phyloP scores from a whole-genome alignment of 1,140 invertebrate genomes.

The Phthorimaea operculella region DNA sequence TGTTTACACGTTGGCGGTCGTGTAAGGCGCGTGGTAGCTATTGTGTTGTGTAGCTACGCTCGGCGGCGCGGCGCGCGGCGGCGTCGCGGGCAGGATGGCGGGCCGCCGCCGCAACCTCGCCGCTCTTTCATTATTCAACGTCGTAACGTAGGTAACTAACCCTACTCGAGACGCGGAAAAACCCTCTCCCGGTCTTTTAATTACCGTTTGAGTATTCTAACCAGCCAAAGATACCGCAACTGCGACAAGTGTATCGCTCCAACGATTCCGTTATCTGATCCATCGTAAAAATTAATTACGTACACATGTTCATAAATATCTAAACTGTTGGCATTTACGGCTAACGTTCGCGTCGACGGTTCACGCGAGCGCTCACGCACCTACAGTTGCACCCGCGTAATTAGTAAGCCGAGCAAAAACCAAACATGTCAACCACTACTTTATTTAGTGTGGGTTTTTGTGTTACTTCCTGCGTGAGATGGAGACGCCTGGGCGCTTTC shows the following conservation, averaged over 20 bases:
- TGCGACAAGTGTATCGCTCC: conserved; percentile 47
- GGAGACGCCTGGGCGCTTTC: conserved; percentile 46
- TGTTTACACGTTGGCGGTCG: conserved; percentile 27
- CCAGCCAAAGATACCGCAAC: conserved; percentile 23
- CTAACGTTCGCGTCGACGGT: conserved; percentile 35
- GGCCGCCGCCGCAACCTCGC: conserved; percentile 20
- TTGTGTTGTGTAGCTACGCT: conserved; percentile 18
- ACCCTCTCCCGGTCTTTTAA: conserved; percentile 25
- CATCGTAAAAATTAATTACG: conserved; percentile 65
- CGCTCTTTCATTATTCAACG: conserved; percentile 18
- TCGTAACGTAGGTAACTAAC: not conserved
- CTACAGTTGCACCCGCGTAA: conserved; percentile 27
- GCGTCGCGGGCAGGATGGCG: conserved; percentile 8
- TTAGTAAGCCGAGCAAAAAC: conserved; percentile 44
- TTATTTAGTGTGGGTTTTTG: conserved; percentile 58
- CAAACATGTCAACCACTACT: conserved; percentile 44
- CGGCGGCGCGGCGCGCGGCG: not conserved
- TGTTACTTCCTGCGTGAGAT: conserved; percentile 48
- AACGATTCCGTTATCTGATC: conserved; percentile 52
- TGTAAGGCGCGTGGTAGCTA: conserved; percentile 15
- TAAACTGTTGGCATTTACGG: conserved; percentile 50
- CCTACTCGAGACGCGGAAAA: conserved; percentile 16
- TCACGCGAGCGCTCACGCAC: conserved; percentile 42
- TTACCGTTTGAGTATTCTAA: conserved; percentile 37
- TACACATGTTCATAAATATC: conserved; percentile 64